phyloP scores from a whole-genome alignment of 2,113 vertebrate species.

The Cavia aperea region DNA sequence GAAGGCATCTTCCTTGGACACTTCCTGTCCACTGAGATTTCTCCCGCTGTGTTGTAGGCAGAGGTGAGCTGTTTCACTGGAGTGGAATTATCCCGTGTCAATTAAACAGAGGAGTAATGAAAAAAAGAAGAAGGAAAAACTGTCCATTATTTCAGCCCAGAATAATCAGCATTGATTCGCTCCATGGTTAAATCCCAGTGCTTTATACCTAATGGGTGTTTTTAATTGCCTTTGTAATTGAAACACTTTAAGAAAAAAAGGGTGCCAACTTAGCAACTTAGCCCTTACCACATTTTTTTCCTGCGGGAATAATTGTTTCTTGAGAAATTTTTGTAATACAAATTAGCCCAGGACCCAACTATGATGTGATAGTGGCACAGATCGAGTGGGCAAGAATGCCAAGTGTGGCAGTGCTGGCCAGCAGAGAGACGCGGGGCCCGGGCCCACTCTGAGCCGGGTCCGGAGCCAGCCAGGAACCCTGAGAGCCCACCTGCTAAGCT shows the following conservation, averaged over 20 bases:
- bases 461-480: background rate
- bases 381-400: background rate
- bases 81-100: background rate
- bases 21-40: background rate
- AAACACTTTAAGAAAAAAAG: background rate
- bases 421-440: background rate
- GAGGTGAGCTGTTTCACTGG: background rate
- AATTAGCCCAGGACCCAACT: background rate
- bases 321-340: background rate
- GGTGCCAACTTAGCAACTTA: background rate
- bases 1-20: background rate
- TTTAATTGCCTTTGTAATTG: background rate
- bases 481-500: background rate
- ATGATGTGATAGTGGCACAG: background rate
- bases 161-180: background rate
- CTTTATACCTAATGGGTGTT: background rate
- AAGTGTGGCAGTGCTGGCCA: background rate
- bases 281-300: background rate
- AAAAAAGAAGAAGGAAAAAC: background rate
- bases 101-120: background rate
- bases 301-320: background rate
- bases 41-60: background rate
- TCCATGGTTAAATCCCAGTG: background rate
- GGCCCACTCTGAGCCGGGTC: background rate
- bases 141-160: background rate